phyloP scores from a whole-genome alignment of 2,888 invertebrate genomes.

The Loripinus fragilis region DNA sequence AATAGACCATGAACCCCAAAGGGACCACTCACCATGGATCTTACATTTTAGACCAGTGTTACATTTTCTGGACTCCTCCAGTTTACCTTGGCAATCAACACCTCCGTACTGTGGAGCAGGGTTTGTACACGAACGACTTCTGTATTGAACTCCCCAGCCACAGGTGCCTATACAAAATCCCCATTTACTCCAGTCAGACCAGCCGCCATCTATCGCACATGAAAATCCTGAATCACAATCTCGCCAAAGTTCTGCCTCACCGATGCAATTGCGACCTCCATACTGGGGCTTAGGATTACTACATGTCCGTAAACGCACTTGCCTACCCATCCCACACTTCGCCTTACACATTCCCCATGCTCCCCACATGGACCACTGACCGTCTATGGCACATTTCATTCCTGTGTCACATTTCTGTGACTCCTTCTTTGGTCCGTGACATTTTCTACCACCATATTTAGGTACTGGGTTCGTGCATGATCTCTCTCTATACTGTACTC shows the following conservation, averaged over 20 bases:
- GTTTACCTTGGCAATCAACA: constrained; percentile 28
- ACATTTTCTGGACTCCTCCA: constrained; percentile 35
- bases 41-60: constrained; percentile 31
- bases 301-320: constrained; percentile 37
- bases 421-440: constrained; percentile 28
- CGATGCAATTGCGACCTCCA: constrained; percentile 49
- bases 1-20: constrained; percentile 27
- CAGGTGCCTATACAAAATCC: constrained; percentile 34
- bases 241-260: constrained; percentile 24
- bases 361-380: constrained; percentile 37
- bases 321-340: constrained; percentile 33
- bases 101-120: constrained; percentile 48
- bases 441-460: constrained; percentile 27
- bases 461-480: constrained; percentile 38
- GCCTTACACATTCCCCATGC: constrained; percentile 33
- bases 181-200: constrained; percentile 39
- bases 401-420: constrained; percentile 28
- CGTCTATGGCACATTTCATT: constrained; percentile 39
- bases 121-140: constrained; percentile 34
- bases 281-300: constrained; percentile 45
- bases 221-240: constrained; percentile 39
- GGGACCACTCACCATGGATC: constrained; percentile 46
- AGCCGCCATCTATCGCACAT: constrained; percentile 47
- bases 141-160: constrained; percentile 27
- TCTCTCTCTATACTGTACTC: constrained; percentile 27